phyloP scores from a whole-genome alignment of 2,797 vertebrate genomes.

The Sylvia borin region DNA sequence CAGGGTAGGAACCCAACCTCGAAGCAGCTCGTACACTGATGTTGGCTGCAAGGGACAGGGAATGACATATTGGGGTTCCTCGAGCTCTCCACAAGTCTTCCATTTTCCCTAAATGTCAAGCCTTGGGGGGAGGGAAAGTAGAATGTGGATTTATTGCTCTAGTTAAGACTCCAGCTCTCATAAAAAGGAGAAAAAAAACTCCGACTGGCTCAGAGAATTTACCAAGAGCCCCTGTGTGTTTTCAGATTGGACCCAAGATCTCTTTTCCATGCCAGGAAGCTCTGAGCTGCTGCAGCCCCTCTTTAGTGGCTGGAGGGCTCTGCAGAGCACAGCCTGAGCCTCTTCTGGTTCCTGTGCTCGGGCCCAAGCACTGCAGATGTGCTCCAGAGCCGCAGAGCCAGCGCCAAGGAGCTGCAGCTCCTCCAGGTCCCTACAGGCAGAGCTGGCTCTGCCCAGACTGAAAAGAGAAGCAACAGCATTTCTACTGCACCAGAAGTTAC shows the following conservation, averaged over 20 bases:
- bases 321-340: not conserved
- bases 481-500: not conserved
- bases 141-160: not conserved
- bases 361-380: not conserved
- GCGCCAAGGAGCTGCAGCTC: not conserved
- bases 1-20: slow-evolving; percentile 7
- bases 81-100: not conserved
- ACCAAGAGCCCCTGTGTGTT: not conserved
- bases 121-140: not conserved
- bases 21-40: not conserved
- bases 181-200: fast-evolving
- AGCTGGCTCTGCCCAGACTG: not conserved
- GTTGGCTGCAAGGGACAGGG: not conserved
- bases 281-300: not conserved
- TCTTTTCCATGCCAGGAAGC: not conserved
- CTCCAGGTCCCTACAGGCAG: not conserved
- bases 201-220: not conserved
- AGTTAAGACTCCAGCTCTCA: not conserved
- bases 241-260: not conserved
- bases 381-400: not conserved
- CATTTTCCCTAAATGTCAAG: not conserved
- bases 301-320: not conserved
- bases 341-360: not conserved
- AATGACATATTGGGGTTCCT: not conserved
- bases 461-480: not conserved